Evolutionary conservation across 2,113 vertebrate species (phyloP).

Genomic region (Phrynosoma platyrhinos): DNA sequence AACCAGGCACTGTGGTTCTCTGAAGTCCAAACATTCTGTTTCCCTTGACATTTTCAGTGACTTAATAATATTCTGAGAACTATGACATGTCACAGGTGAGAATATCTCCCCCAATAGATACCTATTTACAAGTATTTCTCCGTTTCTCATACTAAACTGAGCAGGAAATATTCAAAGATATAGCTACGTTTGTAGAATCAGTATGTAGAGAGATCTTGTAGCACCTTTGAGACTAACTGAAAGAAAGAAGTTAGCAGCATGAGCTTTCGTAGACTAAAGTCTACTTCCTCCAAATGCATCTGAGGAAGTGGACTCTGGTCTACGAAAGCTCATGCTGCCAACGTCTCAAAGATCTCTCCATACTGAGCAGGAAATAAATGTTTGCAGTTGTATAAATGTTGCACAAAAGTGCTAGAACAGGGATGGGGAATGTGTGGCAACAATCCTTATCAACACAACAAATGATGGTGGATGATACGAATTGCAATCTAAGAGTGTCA

Average conservation of each 20-base stretch:
- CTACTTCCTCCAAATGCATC: too few species aligned
- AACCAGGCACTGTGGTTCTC: not conserved
- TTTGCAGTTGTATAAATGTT: not conserved
- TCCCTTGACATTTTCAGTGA: constrained; percentile 30
- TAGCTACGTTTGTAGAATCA: too few species aligned
- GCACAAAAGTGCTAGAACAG: not conserved
- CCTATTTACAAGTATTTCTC: not conserved
- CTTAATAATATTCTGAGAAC: constrained; percentile 38
- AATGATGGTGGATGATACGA: too few species aligned
- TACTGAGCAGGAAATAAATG: not conserved
- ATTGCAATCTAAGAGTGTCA: too few species aligned
- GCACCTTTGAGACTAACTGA: too few species aligned
- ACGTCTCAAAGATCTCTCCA: too few species aligned
- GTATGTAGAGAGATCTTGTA: too few species aligned
- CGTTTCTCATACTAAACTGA: not conserved
- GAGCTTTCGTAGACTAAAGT: too few species aligned
- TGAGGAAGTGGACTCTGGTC: too few species aligned
- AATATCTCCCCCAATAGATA: not conserved
- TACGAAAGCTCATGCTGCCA: too few species aligned
- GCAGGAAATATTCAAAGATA: not conserved
- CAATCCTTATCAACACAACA: too few species aligned
- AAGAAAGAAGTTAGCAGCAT: too few species aligned
- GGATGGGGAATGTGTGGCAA: not conserved
- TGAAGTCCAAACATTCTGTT: constrained; percentile 35
- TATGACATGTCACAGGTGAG: constrained; percentile 3